Evolutionary conservation across 2,888 invertebrate species (phyloP), one percentile per base, ranked within the genome.

Genomic region (Orthosia gracilis): DNA sequence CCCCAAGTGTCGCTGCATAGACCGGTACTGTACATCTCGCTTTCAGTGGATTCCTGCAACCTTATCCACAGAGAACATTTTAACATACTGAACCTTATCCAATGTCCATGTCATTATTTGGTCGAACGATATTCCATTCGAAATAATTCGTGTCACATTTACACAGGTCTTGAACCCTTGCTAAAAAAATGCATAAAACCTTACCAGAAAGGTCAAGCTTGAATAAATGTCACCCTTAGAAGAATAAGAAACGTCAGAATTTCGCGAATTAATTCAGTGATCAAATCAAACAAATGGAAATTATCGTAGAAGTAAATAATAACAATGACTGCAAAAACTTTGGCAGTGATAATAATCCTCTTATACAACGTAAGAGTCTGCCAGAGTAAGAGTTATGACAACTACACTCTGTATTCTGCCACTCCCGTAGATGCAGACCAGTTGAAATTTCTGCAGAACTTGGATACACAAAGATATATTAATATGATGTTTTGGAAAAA

Each of bases 401-500:
- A 92, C 26, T 94, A 83, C 23, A 85, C 88, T 0, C 78, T 95
- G 0, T 94, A 85, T 40, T 89, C 86, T 21, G 73, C 90, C 0
- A 54, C 81, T 0, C 94, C 95, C 0, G 80, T 71, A 0, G 89
- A 91, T 0, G 61, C 78, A 2, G 90, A 90, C 1, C 95, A 96
- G 49, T 84, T 95, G 78, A 90, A 88, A 18, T 95, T 95, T 73
- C 80, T 96, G 11, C 90, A 91, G 67, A 93, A 92, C 76, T 76
- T 95, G 40, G 90, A 91, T 3, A 72, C 71, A 0, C 85, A 91
- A 55, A 94, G 91, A 74, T 94, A 94, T 45, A 85, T 95, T 0
- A 89, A 95, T 55, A 75, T 94, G 9, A 72, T 89, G 0, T 95
- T 94, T 78, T 94, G 94, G 94, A 91, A 87, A 54, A 91, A 85